These are phyloP conservation scores for Odontamblyopus lacepedii DNA, from an alignment of 2,797 vertebrate genomes.

Conservation along the genomic window DNA sequence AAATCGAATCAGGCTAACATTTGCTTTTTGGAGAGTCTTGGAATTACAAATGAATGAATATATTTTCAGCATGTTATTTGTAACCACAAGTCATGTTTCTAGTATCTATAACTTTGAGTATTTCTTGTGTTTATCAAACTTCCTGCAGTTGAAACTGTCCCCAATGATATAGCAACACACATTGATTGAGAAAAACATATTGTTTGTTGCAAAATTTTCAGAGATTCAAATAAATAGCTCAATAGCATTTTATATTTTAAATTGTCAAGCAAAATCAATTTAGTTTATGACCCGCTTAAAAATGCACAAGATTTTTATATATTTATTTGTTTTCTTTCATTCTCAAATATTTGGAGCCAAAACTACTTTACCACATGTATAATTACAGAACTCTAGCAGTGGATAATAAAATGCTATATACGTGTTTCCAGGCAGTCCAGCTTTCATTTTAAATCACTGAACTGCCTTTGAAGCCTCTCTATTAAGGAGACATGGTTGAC, in stretches of 20 bases:
- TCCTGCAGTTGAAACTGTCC: too few relatives aligned
- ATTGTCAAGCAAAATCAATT: neutral
- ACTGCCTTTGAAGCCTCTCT: conserved; percentile 9
- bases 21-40: neutral
- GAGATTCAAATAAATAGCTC: too few relatives aligned
- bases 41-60: neutral
- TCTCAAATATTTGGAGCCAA: neutral
- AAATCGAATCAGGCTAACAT: neutral
- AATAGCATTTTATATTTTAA: neutral
- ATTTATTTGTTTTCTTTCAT: neutral
- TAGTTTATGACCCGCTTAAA: neutral
- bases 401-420: conserved; percentile 1
- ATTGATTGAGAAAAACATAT: too few relatives aligned
- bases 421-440: conserved; percentile 4
- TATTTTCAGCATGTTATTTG: too few relatives aligned
- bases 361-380: neutral
- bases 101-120: neutral
- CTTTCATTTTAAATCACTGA: conserved; percentile 10
- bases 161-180: too few relatives aligned
- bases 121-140: neutral
- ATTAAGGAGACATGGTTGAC: conserved; percentile 2
- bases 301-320: neutral
- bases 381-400: neutral
- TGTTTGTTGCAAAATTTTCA: too few relatives aligned
- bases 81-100: neutral